Conservation (phyloP, 2,797 vertebrate genomes). For the Borostomias antarcticus region DNA sequence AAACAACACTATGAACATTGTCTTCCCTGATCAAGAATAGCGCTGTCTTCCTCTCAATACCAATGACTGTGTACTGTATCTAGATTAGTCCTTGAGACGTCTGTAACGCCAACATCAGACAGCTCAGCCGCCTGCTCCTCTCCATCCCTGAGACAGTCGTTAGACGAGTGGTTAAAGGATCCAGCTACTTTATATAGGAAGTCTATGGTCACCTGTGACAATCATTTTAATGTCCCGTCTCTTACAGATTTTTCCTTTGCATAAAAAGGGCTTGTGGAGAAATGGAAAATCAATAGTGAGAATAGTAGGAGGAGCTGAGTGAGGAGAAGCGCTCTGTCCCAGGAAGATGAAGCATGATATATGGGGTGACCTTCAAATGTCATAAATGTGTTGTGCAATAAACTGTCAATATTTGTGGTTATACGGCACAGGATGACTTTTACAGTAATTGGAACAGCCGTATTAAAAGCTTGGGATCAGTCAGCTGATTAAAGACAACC, state of each 20-base stretch:
- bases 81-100: constrained; percentile 34
- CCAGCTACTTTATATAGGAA: constrained; percentile 64
- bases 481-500: constrained; percentile 96
- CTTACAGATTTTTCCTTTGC: constrained; percentile 69
- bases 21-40: too few relatives aligned
- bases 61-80: too few relatives aligned
- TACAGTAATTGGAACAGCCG: constrained; percentile 99
- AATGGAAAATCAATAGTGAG: constrained; percentile 67
- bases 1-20: background rate
- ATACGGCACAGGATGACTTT: constrained; percentile 99
- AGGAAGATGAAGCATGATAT: constrained; percentile 95
- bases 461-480: constrained; percentile 98
- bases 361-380: constrained; percentile 99
- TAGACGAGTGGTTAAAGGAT: constrained; percentile 33
- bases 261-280: constrained; percentile 55
- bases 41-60: too few relatives aligned
- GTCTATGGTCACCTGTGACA: constrained; percentile 68
- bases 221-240: constrained; percentile 69
- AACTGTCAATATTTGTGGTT: constrained; percentile 99
- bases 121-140: too few relatives aligned
- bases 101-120: too few relatives aligned
- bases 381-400: constrained; percentile 99
- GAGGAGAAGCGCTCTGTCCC: constrained; percentile 87
- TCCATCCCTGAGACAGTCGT: too few relatives aligned
- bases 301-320: background rate